These are phyloP conservation scores for Hesperophylax magnus DNA, from an alignment of 1,140 invertebrate species.

Conservation along the genomic window DNA sequence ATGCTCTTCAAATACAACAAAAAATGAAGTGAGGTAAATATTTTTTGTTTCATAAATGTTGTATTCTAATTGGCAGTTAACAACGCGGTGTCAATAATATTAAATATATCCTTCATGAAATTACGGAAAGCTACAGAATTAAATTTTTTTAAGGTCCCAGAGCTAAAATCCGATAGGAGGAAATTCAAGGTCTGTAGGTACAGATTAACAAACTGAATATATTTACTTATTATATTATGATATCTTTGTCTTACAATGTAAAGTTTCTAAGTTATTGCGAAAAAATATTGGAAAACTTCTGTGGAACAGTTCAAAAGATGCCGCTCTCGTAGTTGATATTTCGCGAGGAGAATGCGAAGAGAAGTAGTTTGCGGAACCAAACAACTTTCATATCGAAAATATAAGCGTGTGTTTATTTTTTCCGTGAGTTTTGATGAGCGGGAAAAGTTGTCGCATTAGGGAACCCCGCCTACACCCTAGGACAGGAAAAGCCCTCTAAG, in stretches of 20 bases:
- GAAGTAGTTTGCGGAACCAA: conserved; percentile 1
- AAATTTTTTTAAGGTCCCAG: no score
- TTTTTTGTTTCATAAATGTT: no score
- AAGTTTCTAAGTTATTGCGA: conserved; percentile 4
- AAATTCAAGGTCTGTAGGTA: no score
- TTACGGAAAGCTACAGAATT: no score
- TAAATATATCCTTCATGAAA: no score
- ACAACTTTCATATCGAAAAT: conserved; percentile 43
- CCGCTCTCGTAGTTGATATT: neutral
- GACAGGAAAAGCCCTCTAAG: neutral
- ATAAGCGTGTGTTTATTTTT: conserved; percentile 54
- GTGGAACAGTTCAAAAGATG: conserved; percentile 3
- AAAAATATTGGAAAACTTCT: conserved; percentile 8
- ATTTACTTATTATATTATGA: no score
- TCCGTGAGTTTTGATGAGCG: conserved; percentile 53
- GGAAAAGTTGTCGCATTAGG: conserved; percentile 41
- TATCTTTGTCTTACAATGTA: neutral
- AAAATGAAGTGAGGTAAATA: no score
- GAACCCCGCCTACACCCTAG: neutral
- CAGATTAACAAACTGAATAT: no score
- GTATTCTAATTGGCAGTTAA: no score
- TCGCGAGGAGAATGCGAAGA: neutral
- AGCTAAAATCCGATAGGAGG: no score
- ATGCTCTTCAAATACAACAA: no score
- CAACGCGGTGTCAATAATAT: no score